Conservation (phyloP, 2,888 invertebrate species). For the Nephrotoma appendiculata region DNA sequence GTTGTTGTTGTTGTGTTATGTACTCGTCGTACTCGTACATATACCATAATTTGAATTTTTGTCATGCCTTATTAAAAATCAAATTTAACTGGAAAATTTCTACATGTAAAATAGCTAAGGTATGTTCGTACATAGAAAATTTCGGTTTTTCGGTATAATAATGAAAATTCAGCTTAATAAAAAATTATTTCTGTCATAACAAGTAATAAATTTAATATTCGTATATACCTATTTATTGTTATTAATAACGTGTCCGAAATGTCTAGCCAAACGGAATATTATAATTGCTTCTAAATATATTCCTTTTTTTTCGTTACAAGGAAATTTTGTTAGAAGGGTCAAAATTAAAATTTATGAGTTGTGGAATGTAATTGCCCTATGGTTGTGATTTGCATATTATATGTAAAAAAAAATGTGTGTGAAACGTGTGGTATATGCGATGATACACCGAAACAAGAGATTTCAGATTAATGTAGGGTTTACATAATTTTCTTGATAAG, state of each 20-base stretch:
- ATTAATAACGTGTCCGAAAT: background rate
- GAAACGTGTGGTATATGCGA: too few species aligned
- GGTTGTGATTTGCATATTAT: background rate
- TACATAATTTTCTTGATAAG: too few species aligned
- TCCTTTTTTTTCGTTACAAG: background rate
- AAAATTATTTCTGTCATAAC: background rate
- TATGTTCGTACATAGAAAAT: background rate
- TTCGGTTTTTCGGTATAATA: background rate
- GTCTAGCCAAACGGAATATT: background rate
- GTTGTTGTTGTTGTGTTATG: background rate
- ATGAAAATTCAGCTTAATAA: background rate
- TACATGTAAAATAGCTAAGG: too few species aligned
- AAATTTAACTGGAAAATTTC: background rate
- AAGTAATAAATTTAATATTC: background rate
- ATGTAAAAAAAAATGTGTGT: too few species aligned
- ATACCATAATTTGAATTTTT: background rate
- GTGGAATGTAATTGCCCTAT: background rate
- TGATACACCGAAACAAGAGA: too few species aligned
- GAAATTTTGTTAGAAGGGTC: background rate
- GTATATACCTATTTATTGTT: background rate
- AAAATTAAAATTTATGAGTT: background rate
- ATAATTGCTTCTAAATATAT: background rate
- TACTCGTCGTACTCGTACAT: background rate
- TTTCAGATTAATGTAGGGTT: too few species aligned
- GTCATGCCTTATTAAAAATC: background rate